phyloP scores from a whole-genome alignment of 2,888 invertebrate species.

The Synanthedon andrenaeformis region DNA sequence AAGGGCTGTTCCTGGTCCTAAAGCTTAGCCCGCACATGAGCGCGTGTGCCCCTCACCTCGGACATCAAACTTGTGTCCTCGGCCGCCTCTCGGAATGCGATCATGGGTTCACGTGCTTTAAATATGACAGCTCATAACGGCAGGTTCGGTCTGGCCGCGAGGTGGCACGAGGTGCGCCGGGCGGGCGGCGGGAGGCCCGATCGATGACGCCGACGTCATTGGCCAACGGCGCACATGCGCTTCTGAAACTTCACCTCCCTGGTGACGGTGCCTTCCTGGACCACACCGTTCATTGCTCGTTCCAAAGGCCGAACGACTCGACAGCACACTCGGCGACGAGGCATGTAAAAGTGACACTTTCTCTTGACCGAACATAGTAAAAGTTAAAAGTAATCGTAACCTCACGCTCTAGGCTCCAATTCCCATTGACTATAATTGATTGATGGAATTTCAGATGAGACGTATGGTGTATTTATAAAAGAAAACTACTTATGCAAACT shows the following conservation, averaged over 20 bases:
- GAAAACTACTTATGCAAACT: too few species aligned
- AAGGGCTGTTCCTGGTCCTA: constrained; percentile 96
- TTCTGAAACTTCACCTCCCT: constrained; percentile 13
- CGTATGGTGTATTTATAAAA: too few species aligned
- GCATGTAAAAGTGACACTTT: too few species aligned
- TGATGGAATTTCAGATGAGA: too few species aligned
- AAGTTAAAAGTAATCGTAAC: too few species aligned
- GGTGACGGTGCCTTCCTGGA: neutral
- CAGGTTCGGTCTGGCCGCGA: constrained; percentile 3
- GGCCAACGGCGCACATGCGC: constrained; percentile 21
- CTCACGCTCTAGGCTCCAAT: too few species aligned
- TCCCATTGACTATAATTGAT: too few species aligned
- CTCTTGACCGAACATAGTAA: too few species aligned
- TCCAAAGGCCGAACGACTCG: neutral
- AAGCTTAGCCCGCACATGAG: constrained; percentile 96
- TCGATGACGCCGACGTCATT: constrained; percentile 63
- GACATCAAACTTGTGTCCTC: constrained; percentile 28
- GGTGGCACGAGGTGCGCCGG: constrained; percentile 11
- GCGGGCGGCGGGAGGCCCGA: constrained; percentile 14
- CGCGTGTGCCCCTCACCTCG: constrained; percentile 53
- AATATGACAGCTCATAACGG: constrained; percentile 22
- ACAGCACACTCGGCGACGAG: too few species aligned
- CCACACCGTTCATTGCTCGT: constrained; percentile 17
- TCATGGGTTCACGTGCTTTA: constrained; percentile 30
- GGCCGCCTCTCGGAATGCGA: constrained; percentile 28